Evolutionary conservation across 2,113 vertebrate species (phyloP).

Genomic region (Silurus meridionalis): DNA sequence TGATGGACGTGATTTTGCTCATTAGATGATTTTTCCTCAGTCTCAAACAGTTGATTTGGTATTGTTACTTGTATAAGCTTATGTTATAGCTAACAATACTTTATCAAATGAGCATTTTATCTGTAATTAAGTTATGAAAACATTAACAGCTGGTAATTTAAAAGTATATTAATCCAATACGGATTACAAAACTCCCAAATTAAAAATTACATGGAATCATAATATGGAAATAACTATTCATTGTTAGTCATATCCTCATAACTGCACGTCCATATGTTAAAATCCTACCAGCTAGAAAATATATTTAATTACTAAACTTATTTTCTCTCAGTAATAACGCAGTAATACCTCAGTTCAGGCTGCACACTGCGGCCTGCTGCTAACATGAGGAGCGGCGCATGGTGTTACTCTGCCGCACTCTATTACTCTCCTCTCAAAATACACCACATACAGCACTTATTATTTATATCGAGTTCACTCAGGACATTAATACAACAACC

Average conservation of each 20-base stretch:
- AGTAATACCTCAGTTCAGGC: not conserved
- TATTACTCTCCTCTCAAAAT: not conserved
- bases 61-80: not conserved
- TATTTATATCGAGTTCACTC: no score
- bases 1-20: not conserved
- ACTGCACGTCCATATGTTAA: no score
- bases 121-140: not conserved
- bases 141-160: not conserved
- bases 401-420: not conserved
- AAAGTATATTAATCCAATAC: not conserved
- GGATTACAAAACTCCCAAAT: not conserved
- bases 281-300: no score
- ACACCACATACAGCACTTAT: not conserved
- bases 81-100: not conserved
- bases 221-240: no score
- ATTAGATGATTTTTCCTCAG: not conserved
- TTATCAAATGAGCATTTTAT: not conserved
- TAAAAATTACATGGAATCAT: no score
- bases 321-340: not conserved
- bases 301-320: no score
- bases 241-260: not conserved
- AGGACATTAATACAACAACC: not conserved
- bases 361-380: not conserved
- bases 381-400: constrained; percentile 1
- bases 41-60: not conserved